phyloP scores from a whole-genome alignment of 2,888 invertebrate species.

The Osedax frankpressi region DNA sequence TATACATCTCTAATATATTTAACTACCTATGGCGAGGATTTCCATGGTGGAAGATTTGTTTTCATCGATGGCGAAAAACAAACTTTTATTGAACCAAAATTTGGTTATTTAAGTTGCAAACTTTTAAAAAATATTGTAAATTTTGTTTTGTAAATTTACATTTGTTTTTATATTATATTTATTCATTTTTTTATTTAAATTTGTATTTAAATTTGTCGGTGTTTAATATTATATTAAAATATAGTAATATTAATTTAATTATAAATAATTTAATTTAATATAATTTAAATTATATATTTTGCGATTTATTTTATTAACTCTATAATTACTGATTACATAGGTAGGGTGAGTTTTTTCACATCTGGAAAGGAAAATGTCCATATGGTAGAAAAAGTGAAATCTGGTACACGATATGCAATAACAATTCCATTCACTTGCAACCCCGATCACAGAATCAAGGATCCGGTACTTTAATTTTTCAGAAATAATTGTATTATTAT shows the following conservation, averaged over 20 bases:
- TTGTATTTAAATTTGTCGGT: too few species aligned
- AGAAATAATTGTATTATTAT: too few species aligned
- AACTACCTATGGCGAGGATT: slow-evolving; percentile 61
- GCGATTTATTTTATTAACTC: too few species aligned
- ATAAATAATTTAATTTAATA: too few species aligned
- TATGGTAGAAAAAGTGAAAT: slow-evolving; percentile 64
- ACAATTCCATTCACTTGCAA: slow-evolving; percentile 79
- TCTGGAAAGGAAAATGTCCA: slow-evolving; percentile 75
- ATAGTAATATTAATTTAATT: too few species aligned
- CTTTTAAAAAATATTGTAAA: too few species aligned
- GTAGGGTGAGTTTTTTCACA: slow-evolving; percentile 69
- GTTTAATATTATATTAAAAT: too few species aligned
- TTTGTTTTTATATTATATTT: too few species aligned
- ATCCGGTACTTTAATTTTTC: slow-evolving; percentile 28
- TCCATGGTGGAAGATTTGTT: slow-evolving; percentile 68
- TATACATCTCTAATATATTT: slow-evolving; percentile 73
- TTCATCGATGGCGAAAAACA: slow-evolving; percentile 59
- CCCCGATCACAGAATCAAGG: slow-evolving; percentile 54
- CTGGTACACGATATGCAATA: slow-evolving; percentile 66
- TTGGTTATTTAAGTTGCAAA: slow-evolving; percentile 38
- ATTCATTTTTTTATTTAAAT: too few species aligned
- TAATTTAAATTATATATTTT: too few species aligned
- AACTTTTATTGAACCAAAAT: slow-evolving; percentile 62
- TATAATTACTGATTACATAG: slow-evolving; percentile 47
- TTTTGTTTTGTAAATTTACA: too few species aligned